A percentile compares a stretch with the other conserved stretches of the same genome.
These are phyloP conservation scores for Eulemur coronatus DNA, from an alignment of 2,797 vertebrate species.

Conservation along the genomic window DNA sequence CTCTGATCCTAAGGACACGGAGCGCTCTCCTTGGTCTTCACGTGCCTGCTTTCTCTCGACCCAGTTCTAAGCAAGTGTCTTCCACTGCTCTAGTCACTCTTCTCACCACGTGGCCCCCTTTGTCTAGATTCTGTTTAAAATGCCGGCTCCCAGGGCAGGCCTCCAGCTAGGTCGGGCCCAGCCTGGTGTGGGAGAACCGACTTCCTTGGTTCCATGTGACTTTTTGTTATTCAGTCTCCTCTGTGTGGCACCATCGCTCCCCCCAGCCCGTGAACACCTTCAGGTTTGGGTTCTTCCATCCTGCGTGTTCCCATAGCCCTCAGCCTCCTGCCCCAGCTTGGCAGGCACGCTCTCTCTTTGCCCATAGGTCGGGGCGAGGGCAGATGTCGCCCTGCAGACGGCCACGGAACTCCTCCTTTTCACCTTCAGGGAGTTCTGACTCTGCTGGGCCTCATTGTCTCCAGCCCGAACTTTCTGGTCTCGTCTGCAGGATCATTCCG, in stretches of 20 bases:
- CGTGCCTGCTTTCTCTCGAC: neutral
- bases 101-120: neutral
- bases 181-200: neutral
- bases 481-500: neutral
- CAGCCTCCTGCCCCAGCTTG: neutral
- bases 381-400: neutral
- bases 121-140: neutral
- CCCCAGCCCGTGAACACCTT: rapidly evolving
- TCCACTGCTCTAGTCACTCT: neutral
- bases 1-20: neutral
- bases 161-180: neutral
- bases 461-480: rapidly evolving
- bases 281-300: neutral
- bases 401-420: neutral
- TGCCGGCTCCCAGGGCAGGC: neutral
- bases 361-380: neutral
- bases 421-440: neutral
- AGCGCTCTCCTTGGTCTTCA: neutral
- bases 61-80: neutral
- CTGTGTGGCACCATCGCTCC: too few species aligned
- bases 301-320: neutral
- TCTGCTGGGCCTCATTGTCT: neutral
- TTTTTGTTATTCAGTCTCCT: neutral
- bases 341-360: neutral
- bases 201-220: neutral